Conservation (phyloP, 2,888 invertebrate genomes). For the Hymenopus coronatus region DNA sequence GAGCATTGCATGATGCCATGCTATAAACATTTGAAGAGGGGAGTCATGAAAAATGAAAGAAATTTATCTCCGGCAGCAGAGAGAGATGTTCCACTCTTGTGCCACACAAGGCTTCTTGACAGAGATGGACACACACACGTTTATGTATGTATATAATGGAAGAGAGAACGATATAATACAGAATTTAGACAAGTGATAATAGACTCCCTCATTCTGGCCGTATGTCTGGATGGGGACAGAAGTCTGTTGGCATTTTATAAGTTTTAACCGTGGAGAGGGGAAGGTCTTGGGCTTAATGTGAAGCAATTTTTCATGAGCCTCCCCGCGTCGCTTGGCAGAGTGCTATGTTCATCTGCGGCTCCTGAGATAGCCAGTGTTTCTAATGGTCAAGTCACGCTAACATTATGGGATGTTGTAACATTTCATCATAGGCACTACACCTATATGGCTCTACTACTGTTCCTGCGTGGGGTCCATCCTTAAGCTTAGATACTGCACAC, state of each 20-base stretch:
- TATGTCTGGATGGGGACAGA: slow-evolving; percentile 1
- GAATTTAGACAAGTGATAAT: slow-evolving; percentile 26
- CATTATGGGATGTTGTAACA: not conserved
- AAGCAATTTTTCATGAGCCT: slow-evolving; percentile 9
- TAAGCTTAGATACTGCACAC: too few relatives aligned
- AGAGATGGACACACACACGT: not conserved
- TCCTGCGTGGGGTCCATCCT: not conserved
- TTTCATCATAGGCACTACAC: not conserved
- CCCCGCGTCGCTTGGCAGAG: not conserved
- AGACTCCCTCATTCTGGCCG: slow-evolving; percentile 6
- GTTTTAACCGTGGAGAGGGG: not conserved
- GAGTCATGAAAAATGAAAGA: too few relatives aligned
- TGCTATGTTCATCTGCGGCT: not conserved
- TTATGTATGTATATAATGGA: not conserved
- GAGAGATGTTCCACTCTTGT: not conserved
- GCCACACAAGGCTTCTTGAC: not conserved
- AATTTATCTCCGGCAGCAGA: not conserved
- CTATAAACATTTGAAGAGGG: not conserved
- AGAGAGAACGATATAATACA: not conserved
- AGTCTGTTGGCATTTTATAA: slow-evolving; percentile 3
- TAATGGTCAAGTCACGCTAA: not conserved
- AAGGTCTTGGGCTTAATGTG: not conserved
- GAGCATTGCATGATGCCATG: not conserved
- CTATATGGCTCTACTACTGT: not conserved
- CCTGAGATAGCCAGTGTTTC: not conserved